Percentiles rank a stretch among this genome's conserved stretches.
Evolutionary conservation across 2,888 invertebrate species (phyloP).

Genomic region (Fissipunctia ypsillon): DNA sequence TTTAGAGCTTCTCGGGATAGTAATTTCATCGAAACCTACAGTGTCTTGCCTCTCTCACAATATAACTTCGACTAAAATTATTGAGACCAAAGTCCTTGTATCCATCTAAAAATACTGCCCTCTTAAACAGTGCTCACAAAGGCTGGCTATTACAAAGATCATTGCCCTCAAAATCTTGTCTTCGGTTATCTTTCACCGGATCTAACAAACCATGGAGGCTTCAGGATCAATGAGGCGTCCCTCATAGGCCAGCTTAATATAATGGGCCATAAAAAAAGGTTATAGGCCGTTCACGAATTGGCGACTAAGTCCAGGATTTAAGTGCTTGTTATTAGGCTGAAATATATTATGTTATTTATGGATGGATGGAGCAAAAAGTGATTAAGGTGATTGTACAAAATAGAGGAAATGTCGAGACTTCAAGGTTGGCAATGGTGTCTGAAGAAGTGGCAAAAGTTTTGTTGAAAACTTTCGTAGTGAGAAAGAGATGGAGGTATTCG

Average conservation of each 20-base stretch:
- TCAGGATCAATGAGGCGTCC: conserved; percentile 60
- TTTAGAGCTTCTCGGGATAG: conserved; percentile 1
- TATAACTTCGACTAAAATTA: conserved; percentile 47
- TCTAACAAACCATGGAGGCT: conserved; percentile 59
- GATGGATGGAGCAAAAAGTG: conserved; percentile 5
- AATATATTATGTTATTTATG: conserved; percentile 44
- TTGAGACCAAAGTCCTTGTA: conserved; percentile 21
- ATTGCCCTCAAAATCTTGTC: conserved; percentile 45
- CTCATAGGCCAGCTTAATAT: conserved; percentile 63
- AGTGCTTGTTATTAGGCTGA: conserved; percentile 42
- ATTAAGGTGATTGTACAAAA: conserved; percentile 1
- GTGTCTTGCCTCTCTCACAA: conserved; percentile 5
- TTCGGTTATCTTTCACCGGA: conserved; percentile 54
- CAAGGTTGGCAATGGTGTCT: neutral
- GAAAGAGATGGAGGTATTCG: no score
- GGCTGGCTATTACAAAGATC: conserved; percentile 39
- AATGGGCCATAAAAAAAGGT: conserved; percentile 66
- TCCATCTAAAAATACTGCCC: conserved; percentile 37
- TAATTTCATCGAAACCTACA: conserved; percentile 7
- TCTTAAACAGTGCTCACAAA: conserved; percentile 32
- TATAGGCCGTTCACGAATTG: conserved; percentile 63
- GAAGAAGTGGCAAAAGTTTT: neutral
- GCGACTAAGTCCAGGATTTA: conserved; percentile 53
- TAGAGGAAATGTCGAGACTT: neutral
- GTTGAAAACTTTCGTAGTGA: neutral